A percentile compares a stretch with the other conserved stretches of the same genome.
phyloP scores from a whole-genome alignment of 2,797 vertebrate species.

The Perodicticus potto region DNA sequence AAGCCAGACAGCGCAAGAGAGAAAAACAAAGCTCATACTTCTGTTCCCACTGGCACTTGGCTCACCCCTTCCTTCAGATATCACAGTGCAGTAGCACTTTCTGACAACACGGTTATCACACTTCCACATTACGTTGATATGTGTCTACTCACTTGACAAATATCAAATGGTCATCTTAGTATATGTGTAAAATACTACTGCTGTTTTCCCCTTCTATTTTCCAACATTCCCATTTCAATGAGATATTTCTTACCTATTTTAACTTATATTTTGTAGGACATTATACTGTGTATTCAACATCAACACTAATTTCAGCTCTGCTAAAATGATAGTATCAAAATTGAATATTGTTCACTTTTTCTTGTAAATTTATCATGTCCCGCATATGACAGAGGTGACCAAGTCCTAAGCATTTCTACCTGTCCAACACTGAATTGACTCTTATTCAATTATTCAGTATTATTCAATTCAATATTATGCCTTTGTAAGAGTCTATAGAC shows the following conservation, averaged over 20 bases:
- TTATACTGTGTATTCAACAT: background rate
- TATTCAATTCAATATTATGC: background rate
- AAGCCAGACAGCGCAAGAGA: background rate
- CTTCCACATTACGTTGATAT: background rate
- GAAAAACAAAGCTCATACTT: background rate
- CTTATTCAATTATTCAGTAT: too few relatives aligned
- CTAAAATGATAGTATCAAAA: background rate
- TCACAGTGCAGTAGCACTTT: background rate
- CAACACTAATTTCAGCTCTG: background rate
- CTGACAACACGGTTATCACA: background rate
- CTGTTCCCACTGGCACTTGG: background rate
- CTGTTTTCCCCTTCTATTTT: background rate
- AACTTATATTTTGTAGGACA: background rate
- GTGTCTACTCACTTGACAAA: background rate
- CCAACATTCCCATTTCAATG: background rate
- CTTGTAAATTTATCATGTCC: background rate
- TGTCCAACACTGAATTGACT: background rate
- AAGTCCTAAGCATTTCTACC: background rate
- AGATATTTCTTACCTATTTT: background rate
- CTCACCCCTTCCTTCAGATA: background rate
- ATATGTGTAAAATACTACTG: background rate
- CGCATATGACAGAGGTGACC: background rate
- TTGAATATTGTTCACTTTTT: background rate
- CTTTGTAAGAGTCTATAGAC: background rate
- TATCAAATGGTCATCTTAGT: background rate